Base-by-base conservation (phyloP, 2,888 invertebrate species). In the Rhimphoctona megacephalus region DNA sequence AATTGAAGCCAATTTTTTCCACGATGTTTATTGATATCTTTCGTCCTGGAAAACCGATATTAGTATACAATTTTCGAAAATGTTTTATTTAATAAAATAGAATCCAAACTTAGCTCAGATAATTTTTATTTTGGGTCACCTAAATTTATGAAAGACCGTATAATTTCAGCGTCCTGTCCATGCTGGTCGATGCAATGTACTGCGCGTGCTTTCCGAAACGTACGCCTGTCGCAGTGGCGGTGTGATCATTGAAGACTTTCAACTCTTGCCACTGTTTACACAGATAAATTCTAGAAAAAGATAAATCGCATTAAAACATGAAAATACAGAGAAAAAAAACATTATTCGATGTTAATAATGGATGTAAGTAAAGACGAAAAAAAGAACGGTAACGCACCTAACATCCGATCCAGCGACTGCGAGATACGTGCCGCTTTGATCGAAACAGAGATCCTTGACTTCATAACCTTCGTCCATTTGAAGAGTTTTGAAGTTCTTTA, bases 211-310 rank as follows among this genome's bases (percentile, higher is more conserved):
- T 97, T n/a, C 99, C 99, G 95, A 99, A 99, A 86, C 99, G 95
- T 30, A 99, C 98, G 25, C 99, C 99, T 0, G 99, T 99, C 4
- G 99, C 99, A 66, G 98, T 95, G 1, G 98, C 99, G n/a, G 99
- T 99, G 94, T 99, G 99, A 93, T 99, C 99, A 92, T 98, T 98
- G 94, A 99, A 97, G 81, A 98, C 96, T 94, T 97, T 97, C 91
- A 99, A 95, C 94, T 99, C 98, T 95, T 98, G 98, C 99, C 99
- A 99, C 95, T 99, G 98, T 92, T 99, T 98, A 94, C 99, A 99
- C 92, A 98, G 95, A 94, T 98, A 99, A 84, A 99, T 96, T 93
- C 98, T 97, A 94, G 72, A 95, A 83, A 25, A 4, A 17, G 17
- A 61, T 30, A 30, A 61, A 61, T 61, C 30, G 17, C 30, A 61